Conservation (phyloP, 2,888 invertebrate genomes). For the Nomada ruficornis region DNA sequence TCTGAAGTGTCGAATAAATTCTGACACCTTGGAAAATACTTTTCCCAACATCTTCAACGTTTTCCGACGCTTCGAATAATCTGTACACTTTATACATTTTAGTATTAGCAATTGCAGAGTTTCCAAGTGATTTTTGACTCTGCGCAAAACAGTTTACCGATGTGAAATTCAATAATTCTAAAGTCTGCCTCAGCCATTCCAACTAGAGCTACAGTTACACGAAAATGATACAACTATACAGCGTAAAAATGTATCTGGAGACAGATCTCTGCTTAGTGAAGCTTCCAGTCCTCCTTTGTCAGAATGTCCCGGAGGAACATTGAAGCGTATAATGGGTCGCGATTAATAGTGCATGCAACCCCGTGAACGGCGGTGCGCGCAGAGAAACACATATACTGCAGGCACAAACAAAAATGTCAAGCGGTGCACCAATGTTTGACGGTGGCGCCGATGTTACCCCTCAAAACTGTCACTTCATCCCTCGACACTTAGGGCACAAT, state of each 20-base stretch:
- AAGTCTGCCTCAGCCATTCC: not conserved
- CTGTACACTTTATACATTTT: too few species aligned
- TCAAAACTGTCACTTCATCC: conserved; percentile 73
- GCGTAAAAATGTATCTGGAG: not conserved
- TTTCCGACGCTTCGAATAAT: too few species aligned
- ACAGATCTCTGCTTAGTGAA: not conserved
- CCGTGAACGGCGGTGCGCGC: conserved; percentile 13
- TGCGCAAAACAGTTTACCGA: too few species aligned
- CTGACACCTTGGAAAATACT: too few species aligned
- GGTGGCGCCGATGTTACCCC: conserved; percentile 73
- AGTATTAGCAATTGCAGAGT: too few species aligned
- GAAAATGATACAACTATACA: not conserved
- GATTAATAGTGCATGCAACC: conserved; percentile 75
- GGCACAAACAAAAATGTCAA: conserved; percentile 74
- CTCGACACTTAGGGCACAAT: conserved; percentile 70
- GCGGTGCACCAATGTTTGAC: conserved; percentile 73
- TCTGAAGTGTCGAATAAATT: too few species aligned
- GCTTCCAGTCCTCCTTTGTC: conserved; percentile 23
- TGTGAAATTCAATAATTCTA: too few species aligned
- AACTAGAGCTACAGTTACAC: not conserved
- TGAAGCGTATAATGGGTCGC: conserved; percentile 71
- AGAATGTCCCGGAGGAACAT: conserved; percentile 61
- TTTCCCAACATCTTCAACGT: too few species aligned
- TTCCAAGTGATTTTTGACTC: too few species aligned
- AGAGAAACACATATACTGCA: not conserved